Evolutionary conservation across 2,888 invertebrate genomes (phyloP), one percentile per base, ranked within the genome.

Genomic region (Diaphora mendica): DNA sequence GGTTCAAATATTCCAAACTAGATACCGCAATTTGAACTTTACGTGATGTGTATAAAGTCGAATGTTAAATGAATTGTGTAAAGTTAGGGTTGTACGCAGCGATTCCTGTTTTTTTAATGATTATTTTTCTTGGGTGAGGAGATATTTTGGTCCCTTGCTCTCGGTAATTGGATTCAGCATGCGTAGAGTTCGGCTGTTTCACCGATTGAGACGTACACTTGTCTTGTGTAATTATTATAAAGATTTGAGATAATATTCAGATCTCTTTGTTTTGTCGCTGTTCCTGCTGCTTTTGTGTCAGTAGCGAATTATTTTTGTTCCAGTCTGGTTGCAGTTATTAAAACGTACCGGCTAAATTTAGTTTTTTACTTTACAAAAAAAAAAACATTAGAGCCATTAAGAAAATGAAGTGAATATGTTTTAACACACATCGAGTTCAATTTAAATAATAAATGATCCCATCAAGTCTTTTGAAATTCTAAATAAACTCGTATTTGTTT

Each of bases 171-270:
- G 93, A 90, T 90, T 90, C 91, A 86, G 88, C 86, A 85, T 86
- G 88, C 88, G 88, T 87, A 86, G 79, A 77, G 77, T 79, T 77
- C 74, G 76, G 76, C 78, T 30, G 74, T 83, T 77, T 82, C 77
- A 70, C 77, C 87, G 91, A 95, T 95, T 95, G 94, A 95, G 95
- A 91, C 91, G 91, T 95, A 88, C 87, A 86, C 81, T 82, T 89
- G 92, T 92, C 92, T 85, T 88, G 89, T 90, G 92, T 93, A 94
- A 95, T 95, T 94, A 95, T 94, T 95, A 94, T 93, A 92, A 93
- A 94, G 94, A 94, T 94, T 87, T 84, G 83, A 90, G 94, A 95
- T 95, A 93, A 91, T 86, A 89, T 87, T 87, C 86, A 85, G 77
- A 78, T 82, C 88, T 91, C 89, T 91, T 92, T 90, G 86, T 86